These are phyloP conservation scores for Xyliphius kryptos DNA, from an alignment of 2,113 vertebrate genomes.

Conservation along the genomic window DNA sequence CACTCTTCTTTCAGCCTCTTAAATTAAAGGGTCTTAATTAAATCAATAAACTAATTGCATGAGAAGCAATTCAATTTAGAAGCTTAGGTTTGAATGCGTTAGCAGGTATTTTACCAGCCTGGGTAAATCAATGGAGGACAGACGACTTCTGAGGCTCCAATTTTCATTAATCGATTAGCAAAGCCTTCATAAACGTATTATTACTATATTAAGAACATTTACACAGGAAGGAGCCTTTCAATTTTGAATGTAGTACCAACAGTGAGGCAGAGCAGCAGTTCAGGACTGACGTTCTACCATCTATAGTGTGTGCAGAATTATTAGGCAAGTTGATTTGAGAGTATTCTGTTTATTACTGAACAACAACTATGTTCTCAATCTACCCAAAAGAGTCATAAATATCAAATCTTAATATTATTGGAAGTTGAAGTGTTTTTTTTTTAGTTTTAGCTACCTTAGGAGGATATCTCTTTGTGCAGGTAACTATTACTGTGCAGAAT, in stretches of 20 bases:
- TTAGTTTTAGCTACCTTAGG: too few species aligned
- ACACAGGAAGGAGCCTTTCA: constrained; percentile 62
- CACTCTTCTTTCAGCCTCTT: constrained; percentile 74
- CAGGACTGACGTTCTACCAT: constrained; percentile 63
- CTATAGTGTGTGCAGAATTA: too few species aligned
- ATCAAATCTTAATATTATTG: too few species aligned
- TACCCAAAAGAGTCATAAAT: too few species aligned
- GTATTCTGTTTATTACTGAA: too few species aligned
- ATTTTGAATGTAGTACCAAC: constrained; percentile 69
- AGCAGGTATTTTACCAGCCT: constrained; percentile 64
- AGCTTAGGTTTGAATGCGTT: constrained; percentile 67
- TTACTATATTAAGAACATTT: constrained; percentile 66
- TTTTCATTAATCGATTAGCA: constrained; percentile 85
- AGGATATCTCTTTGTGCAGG: too few species aligned
- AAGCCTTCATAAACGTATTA: constrained; percentile 71
- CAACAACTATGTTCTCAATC: too few species aligned
- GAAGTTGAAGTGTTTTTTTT: too few species aligned
- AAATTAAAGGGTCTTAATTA: constrained; percentile 88
- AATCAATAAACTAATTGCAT: constrained; percentile 90
- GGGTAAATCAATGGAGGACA: constrained; percentile 68
- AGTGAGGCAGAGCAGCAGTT: constrained; percentile 65
- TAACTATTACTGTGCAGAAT: too few species aligned
- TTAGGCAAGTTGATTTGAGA: too few species aligned
- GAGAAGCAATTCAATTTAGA: constrained; percentile 80
- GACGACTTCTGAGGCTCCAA: constrained; percentile 71